phyloP scores from a whole-genome alignment of 2,797 vertebrate species.

The Gallinago solitaria region DNA sequence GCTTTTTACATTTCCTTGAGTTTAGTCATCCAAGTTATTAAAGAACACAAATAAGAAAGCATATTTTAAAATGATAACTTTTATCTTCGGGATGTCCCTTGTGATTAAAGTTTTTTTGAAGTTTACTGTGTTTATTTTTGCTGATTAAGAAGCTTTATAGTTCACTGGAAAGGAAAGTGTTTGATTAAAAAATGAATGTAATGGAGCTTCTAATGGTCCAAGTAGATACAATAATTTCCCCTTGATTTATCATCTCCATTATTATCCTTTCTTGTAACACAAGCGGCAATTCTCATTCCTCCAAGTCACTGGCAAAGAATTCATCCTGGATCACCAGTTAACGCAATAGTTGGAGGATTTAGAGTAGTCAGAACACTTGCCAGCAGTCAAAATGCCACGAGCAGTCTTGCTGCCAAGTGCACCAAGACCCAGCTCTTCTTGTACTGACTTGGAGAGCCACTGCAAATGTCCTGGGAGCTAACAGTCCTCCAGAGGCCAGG shows the following conservation, averaged over 20 bases:
- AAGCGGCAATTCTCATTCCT: neutral
- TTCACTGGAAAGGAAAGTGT: neutral
- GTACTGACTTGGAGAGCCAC: neutral
- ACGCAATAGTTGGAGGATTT: neutral
- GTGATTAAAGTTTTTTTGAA: neutral
- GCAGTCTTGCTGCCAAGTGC: neutral
- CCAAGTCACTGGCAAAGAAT: neutral
- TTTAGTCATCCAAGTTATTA: neutral
- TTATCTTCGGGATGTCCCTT: neutral
- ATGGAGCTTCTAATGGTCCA: neutral
- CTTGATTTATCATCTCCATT: neutral
- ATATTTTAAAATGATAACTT: neutral
- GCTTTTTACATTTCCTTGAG: neutral
- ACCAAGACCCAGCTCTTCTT: neutral
- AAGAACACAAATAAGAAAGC: neutral
- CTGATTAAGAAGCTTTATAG: neutral
- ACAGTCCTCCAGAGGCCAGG: neutral
- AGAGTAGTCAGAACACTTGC: neutral
- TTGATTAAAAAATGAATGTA: neutral
- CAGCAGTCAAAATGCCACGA: neutral
- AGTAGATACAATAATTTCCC: neutral
- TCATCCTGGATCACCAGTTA: neutral
- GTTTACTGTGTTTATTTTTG: neutral
- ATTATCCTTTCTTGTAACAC: neutral
- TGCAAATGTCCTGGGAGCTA: neutral